Base-by-base conservation (phyloP, 2,113 vertebrate genomes). In the Nannospalax galili region DNA sequence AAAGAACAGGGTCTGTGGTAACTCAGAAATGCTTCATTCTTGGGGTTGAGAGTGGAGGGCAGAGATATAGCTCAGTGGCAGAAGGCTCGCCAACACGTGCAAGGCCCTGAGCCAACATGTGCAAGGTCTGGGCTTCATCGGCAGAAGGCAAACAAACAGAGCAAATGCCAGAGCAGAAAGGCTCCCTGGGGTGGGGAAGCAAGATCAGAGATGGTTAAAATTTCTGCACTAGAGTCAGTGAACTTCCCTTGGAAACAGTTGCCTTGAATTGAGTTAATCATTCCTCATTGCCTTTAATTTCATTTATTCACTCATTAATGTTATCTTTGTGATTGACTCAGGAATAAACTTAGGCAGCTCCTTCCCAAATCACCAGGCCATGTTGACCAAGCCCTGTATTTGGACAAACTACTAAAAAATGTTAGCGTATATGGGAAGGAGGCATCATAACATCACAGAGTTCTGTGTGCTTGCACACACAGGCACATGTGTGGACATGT, bases 321-420 rank as follows among this genome's bases (percentile, higher is more conserved):
- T 52, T 81, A 84, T 78, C 11, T 89, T 65, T 91, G 77, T 79
- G 28, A 26, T 22, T 22, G 72, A 58, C n/a, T 30, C 40, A 65
- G 20, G 70, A 87, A 28, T 22, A 84, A 88, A 79, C 14, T 48
- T 58, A 74, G 58, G 58, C 19, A 65, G 81, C 32, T 16, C 15
- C 30, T 45, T 78, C 75, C 24, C 45, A 84, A 52, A 84, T 15
- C n/a, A 52, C 19, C 5, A n/a, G 72, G 24, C 67, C 24, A 26
- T 40, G 48, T 40, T 72, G 67, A 22, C 45, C 7, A 67, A 37
- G 15, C 32, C 45, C 69, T 75, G 6, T 73, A 52, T 73, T 78
- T 92, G 40, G 40, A 42, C 42, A 93, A 88, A 65, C 4, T 30
- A 37, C 77, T 91, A 87, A n/a, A 28, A 56, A 64, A 64, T 62